A percentile compares a stretch with the other conserved stretches of the same genome.
Evolutionary conservation across 2,797 vertebrate species (phyloP).

Genomic region (Alca torda): DNA sequence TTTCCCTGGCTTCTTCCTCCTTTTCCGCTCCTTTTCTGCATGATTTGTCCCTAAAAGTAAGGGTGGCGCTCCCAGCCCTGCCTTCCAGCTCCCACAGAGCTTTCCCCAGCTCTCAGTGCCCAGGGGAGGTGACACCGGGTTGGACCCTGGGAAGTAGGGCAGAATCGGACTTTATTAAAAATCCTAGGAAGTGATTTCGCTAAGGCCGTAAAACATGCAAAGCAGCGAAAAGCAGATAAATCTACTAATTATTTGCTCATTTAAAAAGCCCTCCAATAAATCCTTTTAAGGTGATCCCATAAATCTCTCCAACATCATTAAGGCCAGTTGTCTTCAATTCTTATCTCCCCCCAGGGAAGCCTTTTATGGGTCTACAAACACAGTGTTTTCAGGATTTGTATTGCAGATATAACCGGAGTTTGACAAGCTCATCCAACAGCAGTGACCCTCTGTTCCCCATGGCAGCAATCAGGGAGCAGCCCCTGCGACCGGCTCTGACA

Average conservation of each 20-base stretch:
- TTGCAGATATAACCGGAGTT: not conserved
- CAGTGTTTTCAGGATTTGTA: not conserved
- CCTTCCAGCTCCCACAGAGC: not conserved
- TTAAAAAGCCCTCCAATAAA: conserved; percentile 43
- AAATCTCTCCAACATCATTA: conserved; percentile 43
- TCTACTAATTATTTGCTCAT: conserved; percentile 53
- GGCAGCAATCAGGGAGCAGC: not conserved
- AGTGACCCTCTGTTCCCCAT: not conserved
- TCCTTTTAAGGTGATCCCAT: conserved; percentile 44
- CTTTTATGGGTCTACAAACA: conserved; percentile 10
- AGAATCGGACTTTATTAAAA: not conserved
- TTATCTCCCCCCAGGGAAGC: conserved; percentile 5
- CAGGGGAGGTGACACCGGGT: not conserved
- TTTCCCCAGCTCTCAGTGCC: not conserved
- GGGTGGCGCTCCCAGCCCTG: not conserved
- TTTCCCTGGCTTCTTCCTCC: not conserved
- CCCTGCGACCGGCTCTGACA: not conserved
- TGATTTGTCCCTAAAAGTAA: not conserved
- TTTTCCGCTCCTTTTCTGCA: not conserved
- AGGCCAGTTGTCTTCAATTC: conserved; percentile 22
- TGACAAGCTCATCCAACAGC: not conserved
- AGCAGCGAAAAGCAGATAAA: conserved; percentile 27
- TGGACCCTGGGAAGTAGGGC: not conserved
- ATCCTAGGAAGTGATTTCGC: not conserved
- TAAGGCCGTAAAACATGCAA: conserved; percentile 4